A percentile compares a stretch with the other conserved stretches of the same genome.
Conservation (phyloP, 2,113 vertebrate species). For the Aphyosemion australe region DNA sequence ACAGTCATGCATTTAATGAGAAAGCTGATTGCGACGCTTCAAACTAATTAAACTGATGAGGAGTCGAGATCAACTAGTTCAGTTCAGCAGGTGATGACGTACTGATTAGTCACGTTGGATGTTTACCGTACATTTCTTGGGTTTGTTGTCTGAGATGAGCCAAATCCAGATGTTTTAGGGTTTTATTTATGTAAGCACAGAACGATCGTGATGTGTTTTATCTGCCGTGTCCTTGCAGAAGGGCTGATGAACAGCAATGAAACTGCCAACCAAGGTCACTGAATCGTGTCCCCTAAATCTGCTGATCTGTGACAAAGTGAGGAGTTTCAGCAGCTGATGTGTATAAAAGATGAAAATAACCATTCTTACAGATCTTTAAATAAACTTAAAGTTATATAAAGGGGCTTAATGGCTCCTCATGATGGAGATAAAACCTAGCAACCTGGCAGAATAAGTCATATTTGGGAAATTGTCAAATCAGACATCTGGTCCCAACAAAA, state of each 20-base stretch:
- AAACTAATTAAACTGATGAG: background rate
- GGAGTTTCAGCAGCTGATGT: background rate
- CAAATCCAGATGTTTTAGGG: too few species aligned
- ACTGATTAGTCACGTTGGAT: background rate
- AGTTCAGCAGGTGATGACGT: background rate
- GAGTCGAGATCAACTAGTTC: background rate
- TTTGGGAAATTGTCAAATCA: conserved; percentile 20
- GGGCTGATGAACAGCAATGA: too few species aligned
- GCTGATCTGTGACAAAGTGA: too few species aligned
- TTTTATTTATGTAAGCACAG: too few species aligned
- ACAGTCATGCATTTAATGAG: background rate
- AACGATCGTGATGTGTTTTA: too few species aligned
- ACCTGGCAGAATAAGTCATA: conserved; percentile 4
- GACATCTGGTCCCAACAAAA: conserved; percentile 29
- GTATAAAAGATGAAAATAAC: background rate
- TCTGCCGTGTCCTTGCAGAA: too few species aligned
- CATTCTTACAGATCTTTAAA: background rate
- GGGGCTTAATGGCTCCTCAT: background rate
- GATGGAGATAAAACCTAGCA: background rate
- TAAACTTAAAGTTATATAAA: conserved; percentile 1
- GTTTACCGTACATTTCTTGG: background rate
- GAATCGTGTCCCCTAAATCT: too few species aligned
- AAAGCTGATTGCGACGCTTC: background rate
- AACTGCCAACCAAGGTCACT: background rate
- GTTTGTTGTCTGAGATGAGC: too few species aligned